phyloP scores from a whole-genome alignment of 2,888 invertebrate genomes.

The Campaea margaritaria region DNA sequence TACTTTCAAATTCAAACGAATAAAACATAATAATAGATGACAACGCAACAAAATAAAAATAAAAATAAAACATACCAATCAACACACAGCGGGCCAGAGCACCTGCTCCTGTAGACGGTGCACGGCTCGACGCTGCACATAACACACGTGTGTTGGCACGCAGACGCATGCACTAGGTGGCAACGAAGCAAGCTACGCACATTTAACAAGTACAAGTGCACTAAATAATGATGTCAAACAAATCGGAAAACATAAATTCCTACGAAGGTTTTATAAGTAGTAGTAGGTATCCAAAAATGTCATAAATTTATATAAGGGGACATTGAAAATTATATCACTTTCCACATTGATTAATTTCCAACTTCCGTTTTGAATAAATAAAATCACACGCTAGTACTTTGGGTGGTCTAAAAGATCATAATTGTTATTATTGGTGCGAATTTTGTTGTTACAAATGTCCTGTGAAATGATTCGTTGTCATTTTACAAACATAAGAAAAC shows the following conservation, averaged over 20 bases:
- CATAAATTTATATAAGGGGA: too few species aligned
- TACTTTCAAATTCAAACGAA: neutral
- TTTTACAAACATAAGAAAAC: too few species aligned
- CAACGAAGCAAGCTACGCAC: conserved; percentile 70
- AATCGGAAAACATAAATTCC: neutral
- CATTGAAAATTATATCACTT: too few species aligned
- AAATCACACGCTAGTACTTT: too few species aligned
- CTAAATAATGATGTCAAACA: conserved; percentile 17
- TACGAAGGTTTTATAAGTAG: too few species aligned
- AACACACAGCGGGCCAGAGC: conserved; percentile 74
- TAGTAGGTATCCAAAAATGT: too few species aligned
- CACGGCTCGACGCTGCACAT: conserved; percentile 75
- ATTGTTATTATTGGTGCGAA: too few species aligned
- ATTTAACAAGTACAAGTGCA: conserved; percentile 46
- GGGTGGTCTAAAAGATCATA: too few species aligned
- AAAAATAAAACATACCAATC: conserved; percentile 71
- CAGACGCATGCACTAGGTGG: conserved; percentile 79
- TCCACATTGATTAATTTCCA: too few species aligned
- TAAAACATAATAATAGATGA: neutral
- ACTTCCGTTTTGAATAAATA: too few species aligned
- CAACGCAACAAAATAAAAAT: conserved; percentile 24
- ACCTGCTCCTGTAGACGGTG: conserved; percentile 71
- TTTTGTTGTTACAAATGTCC: too few species aligned
- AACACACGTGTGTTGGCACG: conserved; percentile 75
- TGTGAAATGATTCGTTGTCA: too few species aligned